phyloP scores from a whole-genome alignment of 2,888 invertebrate species.

The Aphodius granarius region DNA sequence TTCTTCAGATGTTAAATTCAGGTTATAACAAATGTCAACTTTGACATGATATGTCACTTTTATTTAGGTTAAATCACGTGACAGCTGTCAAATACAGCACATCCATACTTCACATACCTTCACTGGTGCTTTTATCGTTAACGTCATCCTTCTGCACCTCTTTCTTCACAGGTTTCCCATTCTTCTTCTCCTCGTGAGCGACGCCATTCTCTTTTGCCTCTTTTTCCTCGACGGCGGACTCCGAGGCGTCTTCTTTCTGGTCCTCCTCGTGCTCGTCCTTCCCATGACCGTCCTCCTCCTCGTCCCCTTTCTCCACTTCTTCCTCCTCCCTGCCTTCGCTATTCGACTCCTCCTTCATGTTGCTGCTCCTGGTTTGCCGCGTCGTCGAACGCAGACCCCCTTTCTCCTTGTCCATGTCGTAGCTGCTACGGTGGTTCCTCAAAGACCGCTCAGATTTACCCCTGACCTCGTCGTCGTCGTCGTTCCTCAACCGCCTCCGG shows the following conservation, averaged over 20 bases:
- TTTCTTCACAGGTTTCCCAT: constrained; percentile 26
- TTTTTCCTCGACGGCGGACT: constrained; percentile 18
- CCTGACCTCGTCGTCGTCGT: constrained; percentile 20
- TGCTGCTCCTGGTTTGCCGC: constrained; percentile 25
- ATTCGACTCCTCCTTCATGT: constrained; percentile 10
- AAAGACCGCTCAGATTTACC: constrained; percentile 12
- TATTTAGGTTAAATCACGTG: no score
- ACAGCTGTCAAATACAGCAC: neutral
- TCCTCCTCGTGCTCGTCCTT: constrained; percentile 30
- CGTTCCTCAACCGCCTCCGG: constrained; percentile 28
- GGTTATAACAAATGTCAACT: no score
- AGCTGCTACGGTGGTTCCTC: constrained; percentile 25
- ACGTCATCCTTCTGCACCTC: neutral
- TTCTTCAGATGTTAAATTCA: no score
- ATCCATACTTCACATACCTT: neutral
- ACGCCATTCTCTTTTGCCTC: neutral
- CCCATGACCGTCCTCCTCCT: constrained; percentile 26
- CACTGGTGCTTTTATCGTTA: neutral
- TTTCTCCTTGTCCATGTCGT: constrained; percentile 31
- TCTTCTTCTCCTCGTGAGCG: constrained; percentile 4
- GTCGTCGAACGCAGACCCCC: constrained; percentile 22
- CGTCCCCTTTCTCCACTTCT: constrained; percentile 27
- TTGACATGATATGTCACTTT: no score
- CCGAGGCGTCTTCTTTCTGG: constrained; percentile 27
- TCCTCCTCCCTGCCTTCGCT: constrained; percentile 29